Conservation (phyloP, 2,888 invertebrate species). For the Campaea margaritaria region DNA sequence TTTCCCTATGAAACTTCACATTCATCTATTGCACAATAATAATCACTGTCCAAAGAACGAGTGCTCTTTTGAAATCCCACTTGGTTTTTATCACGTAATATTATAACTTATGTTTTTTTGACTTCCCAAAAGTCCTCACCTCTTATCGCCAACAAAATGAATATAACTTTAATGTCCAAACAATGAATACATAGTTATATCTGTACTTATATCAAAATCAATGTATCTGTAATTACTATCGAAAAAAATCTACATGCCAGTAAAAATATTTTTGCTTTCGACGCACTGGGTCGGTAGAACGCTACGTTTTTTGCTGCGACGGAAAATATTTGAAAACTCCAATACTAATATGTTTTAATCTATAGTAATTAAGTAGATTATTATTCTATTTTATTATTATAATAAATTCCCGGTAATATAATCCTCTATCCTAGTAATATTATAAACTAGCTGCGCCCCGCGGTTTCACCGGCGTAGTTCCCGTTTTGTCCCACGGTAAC, state of each 20-base stretch:
- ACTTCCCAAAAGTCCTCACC: neutral
- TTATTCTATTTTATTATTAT: no score
- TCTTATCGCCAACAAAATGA: constrained; percentile 7
- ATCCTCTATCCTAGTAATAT: no score
- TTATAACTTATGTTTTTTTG: no score
- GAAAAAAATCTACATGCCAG: constrained; percentile 26
- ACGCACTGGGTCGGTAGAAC: constrained; percentile 19
- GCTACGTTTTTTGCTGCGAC: constrained; percentile 13
- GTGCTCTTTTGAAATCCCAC: neutral
- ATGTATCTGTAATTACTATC: constrained; percentile 27
- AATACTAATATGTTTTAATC: neutral
- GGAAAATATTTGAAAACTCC: neutral
- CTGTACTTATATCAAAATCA: constrained; percentile 23
- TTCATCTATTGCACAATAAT: neutral
- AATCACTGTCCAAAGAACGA: neutral
- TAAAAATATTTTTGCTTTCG: constrained; percentile 11
- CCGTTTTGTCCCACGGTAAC: no score
- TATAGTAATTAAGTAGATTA: no score
- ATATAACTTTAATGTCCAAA: constrained; percentile 18
- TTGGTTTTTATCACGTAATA: neutral
- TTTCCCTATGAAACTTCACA: neutral
- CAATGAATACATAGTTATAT: constrained; percentile 23
- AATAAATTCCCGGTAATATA: no score
- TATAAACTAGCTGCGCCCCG: no score
- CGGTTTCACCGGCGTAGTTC: no score